Base-by-base conservation (phyloP, 2,888 invertebrate species). In the Bimastos eiseni region DNA sequence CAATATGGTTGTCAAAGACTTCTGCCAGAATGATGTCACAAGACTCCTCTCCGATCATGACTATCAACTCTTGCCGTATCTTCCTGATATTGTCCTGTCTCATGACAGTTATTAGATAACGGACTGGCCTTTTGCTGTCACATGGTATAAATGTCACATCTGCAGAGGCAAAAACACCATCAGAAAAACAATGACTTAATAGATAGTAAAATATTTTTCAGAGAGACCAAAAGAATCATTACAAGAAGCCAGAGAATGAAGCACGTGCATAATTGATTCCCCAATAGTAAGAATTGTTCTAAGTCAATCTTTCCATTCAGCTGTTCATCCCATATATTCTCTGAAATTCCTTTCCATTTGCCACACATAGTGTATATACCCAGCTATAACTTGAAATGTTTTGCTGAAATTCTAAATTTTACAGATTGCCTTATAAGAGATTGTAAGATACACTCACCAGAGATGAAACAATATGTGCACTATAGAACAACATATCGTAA, bases 1-100 rank as follows among this genome's bases (percentile, higher is more conserved):
- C 95, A 92, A 96, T 96, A 93, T 96, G 96, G 94, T 96, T 95
- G 91, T 96, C 96, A 24, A 96, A 94, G 88, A 96, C 96, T 94
- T 96, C 96, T 8, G 96, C 96, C n/a, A 92, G 90, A 34, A 92
- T 90, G 24, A 96, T 95, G 89, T 96, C 95, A 93, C 93, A 92
- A 90, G 92, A 91, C 88, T 93, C 92, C 90, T 93, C 94, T 41
- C 93, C 93, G 30, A 96, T 94, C 89, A 95, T 93, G 92, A 95
- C 95, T 36, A 95, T 55, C 83, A 92, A 90, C 49, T 90, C 49
- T 13, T 88, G 38, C 89, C 91, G 92, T 33, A 92, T 49, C 11
- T 93, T 96, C 96, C n/a, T 95, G 38, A 96, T 95, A 89, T 95
- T 95, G 90, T 96, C 96, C 90, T 96, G 95, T 92, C 96, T 96